Base-by-base conservation (phyloP, 2,113 vertebrate genomes). In the Corydoras maculifer region DNA sequence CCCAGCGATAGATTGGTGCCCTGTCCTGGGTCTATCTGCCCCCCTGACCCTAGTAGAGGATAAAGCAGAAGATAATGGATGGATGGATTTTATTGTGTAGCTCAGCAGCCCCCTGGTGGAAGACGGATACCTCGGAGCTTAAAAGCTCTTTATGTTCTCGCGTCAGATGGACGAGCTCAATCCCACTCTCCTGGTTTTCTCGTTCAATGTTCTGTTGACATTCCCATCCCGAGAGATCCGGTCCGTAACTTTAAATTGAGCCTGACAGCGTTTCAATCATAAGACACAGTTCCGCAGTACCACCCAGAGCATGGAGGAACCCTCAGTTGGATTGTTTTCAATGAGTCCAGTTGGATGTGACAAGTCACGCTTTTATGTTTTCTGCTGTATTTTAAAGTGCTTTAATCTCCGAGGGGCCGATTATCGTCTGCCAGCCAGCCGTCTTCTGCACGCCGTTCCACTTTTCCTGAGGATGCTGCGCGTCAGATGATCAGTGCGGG, bases 311-410 rank as follows among this genome's bases (percentile, higher is more conserved):
- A 69, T 77, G 67, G 77, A 62, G 82, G 76, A 76, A 69, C 63
- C 80, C 78, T 83, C 75, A 18, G 69, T 69, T 76, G 84, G 85
- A 88, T 89, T 87, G 85, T 85, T 86, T 82, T 80, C 70, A 85
- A 86, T 90, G 84, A 84, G 80, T 74, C 70, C 81, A 64, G 78
- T 83, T 81, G 80, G 80, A 78, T 85, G 83, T 82, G 65, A n/a
- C 50, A 57, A 64, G 81, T 86, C 82, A 75, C 74, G 78, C 74
- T 74, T 86, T 77, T 43, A 31, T 49, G 43, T 48, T 30, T 49
- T 55, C 31, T 50, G 78, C 77, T 43, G 83, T 75, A 73, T 74
- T 82, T 77, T 77, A 81, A 85, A 85, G 84, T 86, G 84, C 78
- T 77, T 83, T 65, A 62, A 80, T 80, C 84, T 80, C 84, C 70